These are phyloP conservation scores for Chrysemys picta DNA, from an alignment of 2,113 vertebrate genomes.

Conservation along the genomic window DNA sequence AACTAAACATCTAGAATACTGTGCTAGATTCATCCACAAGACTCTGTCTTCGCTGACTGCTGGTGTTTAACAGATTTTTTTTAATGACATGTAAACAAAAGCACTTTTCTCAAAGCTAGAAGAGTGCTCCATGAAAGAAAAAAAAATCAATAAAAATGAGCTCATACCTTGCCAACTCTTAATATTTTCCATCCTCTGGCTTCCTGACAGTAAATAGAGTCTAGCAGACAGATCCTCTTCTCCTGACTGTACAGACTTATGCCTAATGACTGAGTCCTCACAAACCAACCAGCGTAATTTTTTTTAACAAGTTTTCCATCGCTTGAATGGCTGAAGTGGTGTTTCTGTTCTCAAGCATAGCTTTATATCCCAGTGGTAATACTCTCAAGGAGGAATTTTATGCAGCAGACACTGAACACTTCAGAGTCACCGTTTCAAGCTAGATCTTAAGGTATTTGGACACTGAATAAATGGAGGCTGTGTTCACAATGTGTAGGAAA, in stretches of 20 bases:
- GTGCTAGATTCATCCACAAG: background rate
- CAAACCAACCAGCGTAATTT: background rate
- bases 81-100: conserved; percentile 1
- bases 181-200: background rate
- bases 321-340: background rate
- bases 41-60: background rate
- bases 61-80: background rate
- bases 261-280: background rate
- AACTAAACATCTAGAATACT: background rate
- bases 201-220: background rate
- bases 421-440: background rate
- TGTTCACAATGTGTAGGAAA: background rate
- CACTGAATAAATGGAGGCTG: background rate
- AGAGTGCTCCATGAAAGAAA: background rate
- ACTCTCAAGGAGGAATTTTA: background rate
- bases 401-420: background rate
- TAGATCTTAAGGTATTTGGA: background rate
- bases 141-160: background rate
- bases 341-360: background rate
- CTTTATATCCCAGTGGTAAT: background rate
- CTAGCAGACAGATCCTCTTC: background rate
- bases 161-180: background rate
- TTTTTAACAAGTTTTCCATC: background rate
- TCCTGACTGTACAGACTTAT: background rate
- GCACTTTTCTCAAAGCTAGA: background rate